Percentiles rank a stretch among this genome's conserved stretches.
phyloP scores from a whole-genome alignment of 2,888 invertebrate genomes.

The Melitaea athalia region DNA sequence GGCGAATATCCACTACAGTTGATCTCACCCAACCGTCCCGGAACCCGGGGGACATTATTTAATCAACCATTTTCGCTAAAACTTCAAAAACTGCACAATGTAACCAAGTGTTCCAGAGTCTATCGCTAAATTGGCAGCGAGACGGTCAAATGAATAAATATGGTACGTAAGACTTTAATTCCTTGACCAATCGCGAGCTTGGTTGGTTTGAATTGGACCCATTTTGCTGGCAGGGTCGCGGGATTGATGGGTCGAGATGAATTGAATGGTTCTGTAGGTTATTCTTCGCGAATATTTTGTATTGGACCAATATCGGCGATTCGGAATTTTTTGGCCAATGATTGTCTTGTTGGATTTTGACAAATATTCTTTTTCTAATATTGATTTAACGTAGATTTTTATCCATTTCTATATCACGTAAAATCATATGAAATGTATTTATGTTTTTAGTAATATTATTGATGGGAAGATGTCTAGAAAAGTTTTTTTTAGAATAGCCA shows the following conservation, averaged over 20 bases:
- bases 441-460: too few species aligned
- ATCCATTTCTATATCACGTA: too few species aligned
- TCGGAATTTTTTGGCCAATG: not conserved
- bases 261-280: constrained; percentile 50
- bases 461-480: too few species aligned
- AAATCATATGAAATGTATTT: too few species aligned
- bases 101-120: constrained; percentile 41
- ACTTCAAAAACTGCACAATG: constrained; percentile 15
- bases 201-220: constrained; percentile 69
- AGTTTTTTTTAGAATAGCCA: too few species aligned
- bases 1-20: constrained; percentile 66
- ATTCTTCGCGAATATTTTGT: not conserved
- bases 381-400: too few species aligned
- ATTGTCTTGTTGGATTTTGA: too few species aligned
- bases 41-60: constrained; percentile 58
- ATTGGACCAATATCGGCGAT: not conserved
- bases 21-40: constrained; percentile 54
- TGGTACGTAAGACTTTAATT: constrained; percentile 66
- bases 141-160: constrained; percentile 73
- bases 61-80: constrained; percentile 62
- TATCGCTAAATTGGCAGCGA: constrained; percentile 72
- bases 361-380: too few species aligned
- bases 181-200: constrained; percentile 66
- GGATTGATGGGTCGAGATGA: constrained; percentile 60
- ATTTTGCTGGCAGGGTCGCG: constrained; percentile 74